Percentiles rank a stretch among this genome's conserved stretches.
Conservation (phyloP, 1,140 invertebrate genomes). For the Metopolophium dirhodum region DNA sequence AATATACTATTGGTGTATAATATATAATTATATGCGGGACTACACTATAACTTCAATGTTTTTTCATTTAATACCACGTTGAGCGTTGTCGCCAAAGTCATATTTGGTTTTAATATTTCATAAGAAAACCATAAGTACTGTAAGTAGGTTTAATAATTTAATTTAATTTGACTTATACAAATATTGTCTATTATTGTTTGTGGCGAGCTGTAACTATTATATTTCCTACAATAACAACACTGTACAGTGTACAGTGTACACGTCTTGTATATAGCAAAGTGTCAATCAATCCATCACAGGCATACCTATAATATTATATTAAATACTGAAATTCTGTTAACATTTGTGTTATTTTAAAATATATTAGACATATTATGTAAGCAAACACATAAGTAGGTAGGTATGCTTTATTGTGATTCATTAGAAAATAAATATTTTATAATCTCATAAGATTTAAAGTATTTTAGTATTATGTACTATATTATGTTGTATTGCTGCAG, state of each 20-base stretch:
- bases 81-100: not conserved
- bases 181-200: too few relatives aligned
- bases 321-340: not conserved
- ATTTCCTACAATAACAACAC: too few relatives aligned
- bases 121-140: not conserved
- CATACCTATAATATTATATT: not conserved
- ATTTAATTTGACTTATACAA: too few relatives aligned
- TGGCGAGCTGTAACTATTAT: too few relatives aligned
- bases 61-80: not conserved
- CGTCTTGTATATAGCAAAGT: too few relatives aligned
- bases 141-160: not conserved
- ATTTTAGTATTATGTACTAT: not conserved
- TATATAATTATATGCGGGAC: not conserved
- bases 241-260: too few relatives aligned
- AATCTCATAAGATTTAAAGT: not conserved
- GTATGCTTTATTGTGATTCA: not conserved
- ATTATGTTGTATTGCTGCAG: not conserved
- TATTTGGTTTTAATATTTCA: not conserved
- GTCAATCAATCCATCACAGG: too few relatives aligned
- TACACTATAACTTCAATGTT: not conserved
- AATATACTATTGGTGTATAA: too few relatives aligned
- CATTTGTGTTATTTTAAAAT: not conserved
- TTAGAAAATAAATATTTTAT: not conserved
- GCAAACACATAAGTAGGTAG: not conserved
- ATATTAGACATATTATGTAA: not conserved